Base-by-base conservation (phyloP, 2,797 vertebrate genomes). In the Anguilla marmorata region DNA sequence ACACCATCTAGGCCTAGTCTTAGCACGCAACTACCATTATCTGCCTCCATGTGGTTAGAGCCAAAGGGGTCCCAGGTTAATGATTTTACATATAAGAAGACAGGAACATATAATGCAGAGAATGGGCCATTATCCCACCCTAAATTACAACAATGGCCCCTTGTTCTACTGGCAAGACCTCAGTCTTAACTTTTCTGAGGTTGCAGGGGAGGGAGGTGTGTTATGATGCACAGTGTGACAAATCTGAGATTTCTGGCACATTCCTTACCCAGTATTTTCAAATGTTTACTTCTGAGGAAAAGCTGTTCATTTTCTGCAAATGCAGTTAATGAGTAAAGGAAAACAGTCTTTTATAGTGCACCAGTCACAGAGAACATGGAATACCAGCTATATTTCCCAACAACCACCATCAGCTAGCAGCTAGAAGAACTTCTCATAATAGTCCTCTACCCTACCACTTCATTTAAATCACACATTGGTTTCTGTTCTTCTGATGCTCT, bases 271-370 rank as follows among this genome's bases (percentile, higher is more conserved):
- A 66, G 63, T 27, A 24, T n/a, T 24, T 66, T 66, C 63, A 66
- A n/a, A 66, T 21, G 3, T n/a, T 66, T 66, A 27, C 63, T 24
- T 66, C 24, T 66, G 63, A 27, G 63, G 63, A 66, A 4, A 66
- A 66, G 11, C 14, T 56, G 54, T 16, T 66, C 63, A 11, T 27
- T 56, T 86, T 74, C 69, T 86, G 30, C 54, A 56, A 14, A 16
- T 79, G 27, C 63, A 69, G 66, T 86, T 86, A 86, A 86, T 86
- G 50, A 86, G 72, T 86, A 45, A 45, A 86, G 74, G 85, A 21
- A 14, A 66, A 5, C n/a, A 30, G 69, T 30, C 27, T 16, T 74
- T 37, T 30, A 74, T 12, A 37, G 69, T 8, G 33, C 69, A 74
- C 69, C 14, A 30, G 33, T 11, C 69, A 74, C 1, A 74, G 30